phyloP scores from a whole-genome alignment of 2,113 vertebrate species.

The Chelonoidis abingdonii region DNA sequence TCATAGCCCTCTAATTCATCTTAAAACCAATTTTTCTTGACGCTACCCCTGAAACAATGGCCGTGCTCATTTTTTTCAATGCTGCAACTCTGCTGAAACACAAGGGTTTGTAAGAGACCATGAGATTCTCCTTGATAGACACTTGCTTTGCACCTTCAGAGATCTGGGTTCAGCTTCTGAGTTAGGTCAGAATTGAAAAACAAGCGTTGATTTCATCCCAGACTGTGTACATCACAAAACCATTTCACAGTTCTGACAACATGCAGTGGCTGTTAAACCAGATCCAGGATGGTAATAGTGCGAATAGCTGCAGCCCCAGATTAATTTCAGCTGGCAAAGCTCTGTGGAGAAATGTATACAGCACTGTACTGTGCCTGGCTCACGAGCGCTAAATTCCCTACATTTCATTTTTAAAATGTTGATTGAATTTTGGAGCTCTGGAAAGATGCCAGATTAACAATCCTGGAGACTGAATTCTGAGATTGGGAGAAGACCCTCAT shows the following conservation, averaged over 20 bases:
- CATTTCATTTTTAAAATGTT: neutral
- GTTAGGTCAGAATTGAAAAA: neutral
- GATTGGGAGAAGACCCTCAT: neutral
- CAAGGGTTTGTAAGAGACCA: too few relatives aligned
- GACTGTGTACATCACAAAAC: neutral
- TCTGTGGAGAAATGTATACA: neutral
- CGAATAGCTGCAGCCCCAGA: neutral
- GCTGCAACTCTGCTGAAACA: too few relatives aligned
- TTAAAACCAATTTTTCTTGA: neutral
- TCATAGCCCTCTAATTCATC: neutral
- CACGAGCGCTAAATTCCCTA: neutral
- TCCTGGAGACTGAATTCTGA: neutral
- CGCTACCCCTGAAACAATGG: neutral
- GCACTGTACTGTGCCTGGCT: neutral
- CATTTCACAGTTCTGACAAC: neutral
- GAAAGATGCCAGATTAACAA: neutral
- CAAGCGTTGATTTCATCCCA: neutral
- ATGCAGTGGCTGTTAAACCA: neutral
- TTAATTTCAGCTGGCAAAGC: neutral
- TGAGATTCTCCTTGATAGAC: too few relatives aligned
- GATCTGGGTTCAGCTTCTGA: neutral
- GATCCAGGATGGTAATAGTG: neutral
- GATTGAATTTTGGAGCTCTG: neutral
- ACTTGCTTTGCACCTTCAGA: neutral
- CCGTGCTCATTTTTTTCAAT: neutral